Evolutionary conservation across 2,888 invertebrate genomes (phyloP), one percentile per base, ranked within the genome.

Genomic region (Tyria jacobaeae): DNA sequence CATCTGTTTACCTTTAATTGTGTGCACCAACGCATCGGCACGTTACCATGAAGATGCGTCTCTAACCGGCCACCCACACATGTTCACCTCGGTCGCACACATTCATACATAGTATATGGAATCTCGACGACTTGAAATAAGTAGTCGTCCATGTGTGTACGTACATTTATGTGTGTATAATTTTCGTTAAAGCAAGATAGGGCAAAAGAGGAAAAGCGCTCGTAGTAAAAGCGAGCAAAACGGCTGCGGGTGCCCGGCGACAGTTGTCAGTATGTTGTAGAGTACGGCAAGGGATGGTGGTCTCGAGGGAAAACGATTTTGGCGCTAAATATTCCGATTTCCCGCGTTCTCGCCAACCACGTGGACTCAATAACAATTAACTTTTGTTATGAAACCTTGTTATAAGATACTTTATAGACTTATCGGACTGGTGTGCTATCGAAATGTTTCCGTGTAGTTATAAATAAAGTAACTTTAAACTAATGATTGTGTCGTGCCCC

Each of bases 171-270:
- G 75, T 88, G 82, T 87, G 85, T 88, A 84, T 85, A 87, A 88
- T 87, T 89, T 88, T 88, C 86, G 89, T 86, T 86, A 81, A 87
- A 89, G 89, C 85, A 88, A 90, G 89, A 90, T 89, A 88, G 89
- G 87, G 88, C 81, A 88, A 88, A 88, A 88, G 90, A 88, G 91
- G 89, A 89, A 91, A 89, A 89, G 83, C 89, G 86, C 70, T 78
- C 71, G 81, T 88, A 88, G 89, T 89, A 85, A 87, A 88, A 85
- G 86, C 88, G 87, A 80, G 87, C 82, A 80, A 88, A 90, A 86
- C 87, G 88, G 84, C 84, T 86, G 84, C 83, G 82, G 85, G 83
- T 78, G 80, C 71, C 71, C 82, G 73, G 85, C 86, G 90, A 86
- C 89, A 87, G 87, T 89, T 87, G 89, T 87, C 91, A 93, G 93